Evolutionary conservation across 1,140 invertebrate genomes (phyloP).

Genomic region (Drosophila mojavensis): DNA sequence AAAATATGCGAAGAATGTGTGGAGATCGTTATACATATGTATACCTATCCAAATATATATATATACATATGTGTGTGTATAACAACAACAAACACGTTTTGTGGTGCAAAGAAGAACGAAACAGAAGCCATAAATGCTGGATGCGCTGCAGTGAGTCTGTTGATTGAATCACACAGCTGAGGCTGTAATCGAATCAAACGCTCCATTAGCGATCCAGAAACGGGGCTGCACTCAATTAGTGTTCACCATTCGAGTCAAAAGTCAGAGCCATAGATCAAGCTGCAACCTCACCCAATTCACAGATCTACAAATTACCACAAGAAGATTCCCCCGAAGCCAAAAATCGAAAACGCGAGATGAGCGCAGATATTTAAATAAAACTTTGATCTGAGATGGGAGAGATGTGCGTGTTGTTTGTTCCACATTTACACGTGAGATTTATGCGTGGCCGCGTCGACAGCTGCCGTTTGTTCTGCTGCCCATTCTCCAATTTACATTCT

Average conservation of each 20-base stretch:
- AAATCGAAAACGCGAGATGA: conserved; percentile 24
- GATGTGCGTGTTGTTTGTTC: conserved; percentile 55
- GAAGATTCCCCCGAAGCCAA: conserved; percentile 14
- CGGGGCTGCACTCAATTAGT: conserved; percentile 14
- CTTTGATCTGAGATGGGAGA: conserved; percentile 8
- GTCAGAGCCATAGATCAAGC: conserved; percentile 27
- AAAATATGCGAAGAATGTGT: conserved; percentile 7
- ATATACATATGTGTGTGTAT: no score
- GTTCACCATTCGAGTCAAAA: conserved; percentile 12
- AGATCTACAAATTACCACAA: conserved; percentile 40
- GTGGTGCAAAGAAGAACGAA: background rate
- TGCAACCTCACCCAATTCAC: conserved; percentile 44
- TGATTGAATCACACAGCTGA: conserved; percentile 35
- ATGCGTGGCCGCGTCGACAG: conserved; percentile 60
- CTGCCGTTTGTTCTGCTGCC: conserved; percentile 17
- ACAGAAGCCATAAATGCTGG: background rate
- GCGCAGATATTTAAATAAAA: conserved; percentile 35
- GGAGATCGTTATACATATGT: conserved; percentile 28
- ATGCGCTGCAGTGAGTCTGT: background rate
- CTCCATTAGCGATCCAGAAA: conserved; percentile 26
- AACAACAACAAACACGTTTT: conserved; percentile 1
- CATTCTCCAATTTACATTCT: conserved; percentile 7
- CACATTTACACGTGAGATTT: conserved; percentile 79
- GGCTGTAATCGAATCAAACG: conserved; percentile 23
- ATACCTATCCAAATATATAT: background rate